Base-by-base conservation (phyloP, 1,140 invertebrate species). In the Polypedilum vanderplanki region DNA sequence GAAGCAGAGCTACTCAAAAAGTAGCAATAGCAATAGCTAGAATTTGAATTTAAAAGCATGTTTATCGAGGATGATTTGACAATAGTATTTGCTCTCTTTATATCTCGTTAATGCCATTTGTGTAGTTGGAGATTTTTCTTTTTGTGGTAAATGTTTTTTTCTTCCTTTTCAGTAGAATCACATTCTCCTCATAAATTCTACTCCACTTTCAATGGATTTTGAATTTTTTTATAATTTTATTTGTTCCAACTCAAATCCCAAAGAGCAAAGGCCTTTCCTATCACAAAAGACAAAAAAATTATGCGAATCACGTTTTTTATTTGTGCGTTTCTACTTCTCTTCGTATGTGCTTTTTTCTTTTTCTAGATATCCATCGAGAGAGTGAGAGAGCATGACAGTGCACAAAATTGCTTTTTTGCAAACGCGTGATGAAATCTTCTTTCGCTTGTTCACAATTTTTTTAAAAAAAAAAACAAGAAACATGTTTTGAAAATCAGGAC, bases 251-350 rank as follows among this genome's bases (percentile, higher is more conserved):
- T 15, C 46, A 57, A 57, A n/a, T n/a, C 46, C n/a, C 46, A n/a
- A 57, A 33, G 24, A 33, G 12, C 46, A n/a, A 57, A 12, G n/a
- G 46, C 10, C n/a, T n/a, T 57, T 15, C 4, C 15, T 57, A n/a
- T 57, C 46, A n/a, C n/a, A 12, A n/a, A 57, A 57, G 46, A 57
- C n/a, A n/a, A 57, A 57, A 57, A 57, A 57, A 57, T 70, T 70
- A 70, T 70, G 65, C 65, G 65, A 70, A 70, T 70, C 65, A 70
- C 65, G 65, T 70, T n/a, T 57, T 70, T 70, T 70, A 70, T n/a
- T 70, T 70, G 65, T 70, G 65, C 65, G 65, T 70, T 70, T 20
- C 8, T 10, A 12, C 17, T 70, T 17, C 65, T 9, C 18, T 70
- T 5, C 24, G 9, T 70, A n/a, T 70, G 7, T 67, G 18, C 17